Evolutionary conservation across 2,888 invertebrate species (phyloP), one percentile per base, ranked within the genome.

Genomic region (Drosophila nigricruria): DNA sequence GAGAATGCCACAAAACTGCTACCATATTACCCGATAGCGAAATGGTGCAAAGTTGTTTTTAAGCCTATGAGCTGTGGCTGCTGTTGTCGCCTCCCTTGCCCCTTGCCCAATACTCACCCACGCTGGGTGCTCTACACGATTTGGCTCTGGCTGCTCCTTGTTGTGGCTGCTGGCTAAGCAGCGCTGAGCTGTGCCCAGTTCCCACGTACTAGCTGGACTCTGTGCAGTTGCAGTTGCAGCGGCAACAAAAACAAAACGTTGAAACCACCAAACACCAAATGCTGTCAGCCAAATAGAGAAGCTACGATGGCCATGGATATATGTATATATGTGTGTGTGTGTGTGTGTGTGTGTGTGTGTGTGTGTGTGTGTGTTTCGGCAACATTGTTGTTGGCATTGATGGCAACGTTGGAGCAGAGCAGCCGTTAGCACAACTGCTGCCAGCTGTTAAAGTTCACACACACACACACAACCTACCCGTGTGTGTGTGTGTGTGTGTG

Each of bases 261-360:
- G 57, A 69, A 90, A 79, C 84, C 84, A 86, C 87, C 83, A 84
- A 90, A 89, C 90, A 89, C 90, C 90, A 84, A 84, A 88, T 86
- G 83, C 89, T 90, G 89, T 77, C 84, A 88, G 66, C 66, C 60
- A 77, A 76, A 76, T 65, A 58, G 54, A 77, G 54, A 23, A 45
- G 20, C 49, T 49, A 49, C 49, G 49, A 49, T 49, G 49, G 30
- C 49, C 32, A 49, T 18, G 27, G 30, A 47, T 47, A 27, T 30
- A 27, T 5, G 4, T 16, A 45, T 25, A 23, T 16, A 16, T 23
- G 3, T 2, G 12, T 42, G 6, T 20, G 12, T 23, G 14, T 6
- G 14, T 47, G 5, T 27, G 1, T 49, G 1, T 18, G 1, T 49
- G 12, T 18, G 12, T 18, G 18, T 49, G 42, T 20, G 9, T 50